Evolutionary conservation across 2,888 invertebrate genomes (phyloP), one percentile per base, ranked within the genome.

Genomic region (Koerneria pararmatus): DNA sequence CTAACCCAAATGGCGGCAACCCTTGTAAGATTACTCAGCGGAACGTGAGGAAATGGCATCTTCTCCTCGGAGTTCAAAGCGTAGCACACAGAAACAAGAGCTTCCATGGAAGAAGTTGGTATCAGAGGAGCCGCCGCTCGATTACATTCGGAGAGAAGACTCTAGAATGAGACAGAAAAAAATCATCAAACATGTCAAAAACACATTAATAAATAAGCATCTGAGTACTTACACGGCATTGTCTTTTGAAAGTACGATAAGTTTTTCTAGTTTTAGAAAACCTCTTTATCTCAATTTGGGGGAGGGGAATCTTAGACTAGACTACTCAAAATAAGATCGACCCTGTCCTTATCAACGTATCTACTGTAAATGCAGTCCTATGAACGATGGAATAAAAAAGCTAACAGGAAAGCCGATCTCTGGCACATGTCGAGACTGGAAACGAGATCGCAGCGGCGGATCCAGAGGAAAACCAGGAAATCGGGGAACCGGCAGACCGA

Each of bases 381-480:
- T n/a, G n/a, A n/a, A n/a, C n/a, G 11, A 64, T 34, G 22, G 27
- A 31, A 19, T 58, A 48, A 6, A 62, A 4, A 22, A n/a, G 22
- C 57, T 46, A 35, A 68, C 85, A 74, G 85, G 83, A 83, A 89
- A 91, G 22, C 88, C 82, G 27, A 84, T 78, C 1, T 84, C 78
- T 46, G 82, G 76, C 5, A 95, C 88, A 84, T 93, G 90, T 82
- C 93, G 87, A 0, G 93, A 93, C 85, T 97, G 97, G 84, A 97
- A 97, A 68, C 97, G 87, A 0, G 95, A 95, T 65, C 63, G 86
- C 19, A 80, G 70, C 0, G 97, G 97, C 29, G 95, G 95, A 86
- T 97, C 97, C 41, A 97, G 86, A 0, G 95, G 92, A 84, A 95
- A 93, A 3, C 95, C 97, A 60, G 89, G 88, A 84, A 92, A 94